phyloP scores from a whole-genome alignment of 2,113 vertebrate species.

The Suncus etruscus region DNA sequence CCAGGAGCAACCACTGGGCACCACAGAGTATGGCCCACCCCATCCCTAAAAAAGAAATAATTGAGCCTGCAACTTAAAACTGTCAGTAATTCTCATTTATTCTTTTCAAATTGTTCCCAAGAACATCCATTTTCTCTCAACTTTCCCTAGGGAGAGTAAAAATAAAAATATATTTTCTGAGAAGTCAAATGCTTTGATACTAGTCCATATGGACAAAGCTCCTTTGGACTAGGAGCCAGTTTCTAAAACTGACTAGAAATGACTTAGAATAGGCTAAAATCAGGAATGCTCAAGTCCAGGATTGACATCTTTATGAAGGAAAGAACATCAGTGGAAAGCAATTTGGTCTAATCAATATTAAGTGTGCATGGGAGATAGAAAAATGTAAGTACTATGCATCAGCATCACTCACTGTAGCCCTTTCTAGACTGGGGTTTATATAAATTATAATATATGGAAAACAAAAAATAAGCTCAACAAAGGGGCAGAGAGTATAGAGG shows the following conservation, averaged over 20 bases:
- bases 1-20: no score
- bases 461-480: slow-evolving; percentile 42
- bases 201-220: slow-evolving; percentile 17
- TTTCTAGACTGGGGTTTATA: not conserved
- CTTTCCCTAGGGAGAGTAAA: not conserved
- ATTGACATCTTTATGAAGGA: slow-evolving; percentile 52
- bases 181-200: not conserved
- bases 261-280: slow-evolving; percentile 10
- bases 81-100: not conserved
- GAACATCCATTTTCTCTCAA: slow-evolving; percentile 10
- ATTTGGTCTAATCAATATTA: slow-evolving; percentile 55
- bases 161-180: slow-evolving; percentile 18
- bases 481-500: not conserved
- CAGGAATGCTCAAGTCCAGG: slow-evolving; percentile 62
- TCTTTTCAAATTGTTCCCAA: slow-evolving; percentile 3
- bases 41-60: not conserved
- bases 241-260: slow-evolving; percentile 33
- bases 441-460: slow-evolving; percentile 2
- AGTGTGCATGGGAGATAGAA: not conserved
- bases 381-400: not conserved
- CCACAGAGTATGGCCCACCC: no score
- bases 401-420: not conserved
- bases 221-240: slow-evolving; percentile 34
- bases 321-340: slow-evolving; percentile 66
- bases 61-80: slow-evolving; percentile 22